Conservation (phyloP, 2,797 vertebrate genomes). For the Parotocinclus haroldoi region DNA sequence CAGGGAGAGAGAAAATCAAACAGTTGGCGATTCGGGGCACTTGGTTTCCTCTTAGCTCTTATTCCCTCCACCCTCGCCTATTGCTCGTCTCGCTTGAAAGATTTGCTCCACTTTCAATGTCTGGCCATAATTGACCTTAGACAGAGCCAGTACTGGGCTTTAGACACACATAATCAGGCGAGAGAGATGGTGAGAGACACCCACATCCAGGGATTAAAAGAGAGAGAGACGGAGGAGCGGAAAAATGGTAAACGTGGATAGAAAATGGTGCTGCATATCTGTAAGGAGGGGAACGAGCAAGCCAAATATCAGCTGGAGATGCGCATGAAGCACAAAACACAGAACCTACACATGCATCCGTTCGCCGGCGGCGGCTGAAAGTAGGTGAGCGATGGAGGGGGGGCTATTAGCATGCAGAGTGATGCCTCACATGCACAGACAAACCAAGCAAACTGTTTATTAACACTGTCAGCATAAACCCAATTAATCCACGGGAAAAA, state of each 20-base stretch:
- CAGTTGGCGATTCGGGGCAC: constrained; percentile 51
- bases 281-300: no score
- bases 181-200: constrained; percentile 43
- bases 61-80: constrained; percentile 42
- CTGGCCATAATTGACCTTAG: constrained; percentile 75
- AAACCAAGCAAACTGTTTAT: constrained; percentile 70
- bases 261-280: no score
- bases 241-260: not conserved
- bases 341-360: constrained; percentile 10
- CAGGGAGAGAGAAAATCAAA: constrained; percentile 52
- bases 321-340: no score
- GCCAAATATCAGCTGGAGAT: no score
- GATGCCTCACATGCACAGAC: constrained; percentile 50
- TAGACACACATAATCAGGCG: constrained; percentile 65
- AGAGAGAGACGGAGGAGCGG: constrained; percentile 39
- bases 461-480: constrained; percentile 67
- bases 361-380: constrained; percentile 34
- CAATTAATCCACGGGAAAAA: constrained; percentile 70
- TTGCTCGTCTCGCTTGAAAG: constrained; percentile 55
- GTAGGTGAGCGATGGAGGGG: constrained; percentile 49
- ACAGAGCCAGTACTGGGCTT: constrained; percentile 60
- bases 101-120: constrained; percentile 63
- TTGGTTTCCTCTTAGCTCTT: constrained; percentile 54
- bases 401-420: constrained; percentile 61
- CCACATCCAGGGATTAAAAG: constrained; percentile 34